Evolutionary conservation across 1,140 invertebrate species (phyloP).

Genomic region (Trichoplusia ni): DNA sequence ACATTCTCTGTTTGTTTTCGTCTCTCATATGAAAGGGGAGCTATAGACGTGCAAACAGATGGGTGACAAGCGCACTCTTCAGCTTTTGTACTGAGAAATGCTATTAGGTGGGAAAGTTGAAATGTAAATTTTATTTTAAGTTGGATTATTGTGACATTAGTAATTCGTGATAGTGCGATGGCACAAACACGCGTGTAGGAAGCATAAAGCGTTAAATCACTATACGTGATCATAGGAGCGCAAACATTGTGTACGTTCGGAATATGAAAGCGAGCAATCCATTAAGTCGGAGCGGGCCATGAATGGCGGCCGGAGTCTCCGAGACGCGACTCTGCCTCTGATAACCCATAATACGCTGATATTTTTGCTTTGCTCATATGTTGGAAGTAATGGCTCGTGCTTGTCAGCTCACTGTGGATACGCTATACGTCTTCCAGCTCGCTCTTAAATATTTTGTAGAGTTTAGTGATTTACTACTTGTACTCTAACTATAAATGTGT

Average conservation of each 20-base stretch:
- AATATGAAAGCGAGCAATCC: slow-evolving; percentile 78
- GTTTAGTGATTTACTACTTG: no score
- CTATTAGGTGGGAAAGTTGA: slow-evolving; percentile 48
- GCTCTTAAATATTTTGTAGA: no score
- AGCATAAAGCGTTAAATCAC: slow-evolving; percentile 58
- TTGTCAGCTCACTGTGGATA: slow-evolving; percentile 46
- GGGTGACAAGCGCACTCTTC: slow-evolving; percentile 66
- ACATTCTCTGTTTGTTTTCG: slow-evolving; percentile 81
- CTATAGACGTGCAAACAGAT: slow-evolving; percentile 73
- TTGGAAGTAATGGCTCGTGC: slow-evolving; percentile 79
- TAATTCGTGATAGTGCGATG: slow-evolving; percentile 13
- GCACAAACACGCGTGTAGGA: slow-evolving; percentile 24
- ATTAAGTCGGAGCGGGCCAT: slow-evolving; percentile 67
- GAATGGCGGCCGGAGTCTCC: slow-evolving; percentile 60
- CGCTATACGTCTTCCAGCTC: slow-evolving; percentile 23
- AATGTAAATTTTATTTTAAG: slow-evolving; percentile 51
- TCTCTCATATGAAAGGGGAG: slow-evolving; percentile 80
- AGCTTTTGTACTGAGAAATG: slow-evolving; percentile 65
- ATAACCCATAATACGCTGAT: slow-evolving; percentile 81
- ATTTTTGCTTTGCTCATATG: slow-evolving; percentile 81
- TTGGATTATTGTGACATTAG: slow-evolving; percentile 19
- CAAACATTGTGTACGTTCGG: slow-evolving; percentile 62
- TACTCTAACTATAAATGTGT: no score
- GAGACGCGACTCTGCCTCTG: slow-evolving; percentile 72
- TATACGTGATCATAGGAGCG: slow-evolving; percentile 64